Percentiles rank a stretch among this genome's conserved stretches.
Evolutionary conservation across 2,797 vertebrate species (phyloP).

Genomic region (Bucorvus abyssinicus): DNA sequence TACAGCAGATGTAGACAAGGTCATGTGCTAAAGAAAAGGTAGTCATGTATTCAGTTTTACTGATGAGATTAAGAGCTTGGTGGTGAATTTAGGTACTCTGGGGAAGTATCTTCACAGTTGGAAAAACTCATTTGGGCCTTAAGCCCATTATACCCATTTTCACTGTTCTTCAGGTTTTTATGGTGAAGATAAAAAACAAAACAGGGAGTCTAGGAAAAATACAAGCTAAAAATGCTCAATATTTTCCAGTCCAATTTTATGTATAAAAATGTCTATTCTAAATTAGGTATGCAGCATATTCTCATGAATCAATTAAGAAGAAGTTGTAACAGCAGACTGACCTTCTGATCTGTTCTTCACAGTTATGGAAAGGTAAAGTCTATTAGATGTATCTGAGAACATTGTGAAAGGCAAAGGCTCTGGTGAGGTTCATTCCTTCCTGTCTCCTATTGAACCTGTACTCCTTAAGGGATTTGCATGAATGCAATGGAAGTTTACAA

Average conservation of each 20-base stretch:
- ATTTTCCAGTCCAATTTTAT: background rate
- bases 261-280: background rate
- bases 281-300: background rate
- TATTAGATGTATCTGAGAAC: background rate
- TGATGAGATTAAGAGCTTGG: background rate
- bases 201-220: background rate
- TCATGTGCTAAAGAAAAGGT: background rate
- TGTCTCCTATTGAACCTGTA: background rate
- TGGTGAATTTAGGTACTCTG: background rate
- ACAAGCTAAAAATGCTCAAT: background rate
- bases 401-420: background rate
- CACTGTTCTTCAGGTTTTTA: background rate
- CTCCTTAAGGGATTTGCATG: background rate
- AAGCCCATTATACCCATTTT: background rate
- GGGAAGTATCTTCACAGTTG: background rate
- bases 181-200: background rate
- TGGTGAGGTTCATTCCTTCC: background rate
- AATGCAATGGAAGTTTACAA: background rate
- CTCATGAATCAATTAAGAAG: background rate
- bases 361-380: background rate
- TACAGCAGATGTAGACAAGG: background rate
- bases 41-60: background rate
- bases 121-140: background rate
- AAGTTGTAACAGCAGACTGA: background rate
- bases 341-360: background rate